Evolutionary conservation across 2,888 invertebrate genomes (phyloP).

Genomic region (Hypomecis atomaria): DNA sequence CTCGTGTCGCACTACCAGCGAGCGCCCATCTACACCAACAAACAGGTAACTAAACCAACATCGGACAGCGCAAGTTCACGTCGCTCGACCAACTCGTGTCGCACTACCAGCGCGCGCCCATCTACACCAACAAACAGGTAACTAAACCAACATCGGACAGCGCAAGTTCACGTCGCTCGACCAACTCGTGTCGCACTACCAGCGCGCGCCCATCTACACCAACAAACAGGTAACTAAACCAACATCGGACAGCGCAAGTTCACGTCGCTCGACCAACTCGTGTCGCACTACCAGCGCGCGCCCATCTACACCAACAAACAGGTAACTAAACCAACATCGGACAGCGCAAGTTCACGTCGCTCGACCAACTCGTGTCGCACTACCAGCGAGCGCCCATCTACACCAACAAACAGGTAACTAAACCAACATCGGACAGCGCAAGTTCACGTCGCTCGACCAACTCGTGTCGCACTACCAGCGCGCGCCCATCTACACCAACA

Average conservation of each 20-base stretch:
- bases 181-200: constrained; percentile 98
- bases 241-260: constrained; percentile 99
- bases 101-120: constrained; percentile 99
- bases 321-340: background rate
- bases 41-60: too few relatives aligned
- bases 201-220: constrained; percentile 99
- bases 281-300: constrained; percentile 99
- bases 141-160: constrained; percentile 91
- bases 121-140: constrained; percentile 96
- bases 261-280: constrained; percentile 96
- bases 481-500: constrained; percentile 99
- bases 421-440: too few relatives aligned
- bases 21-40: too few relatives aligned
- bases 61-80: constrained; percentile 98
- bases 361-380: too few relatives aligned
- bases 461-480: constrained; percentile 99
- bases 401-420: too few relatives aligned
- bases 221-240: constrained; percentile 92
- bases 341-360: too few relatives aligned
- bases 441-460: constrained; percentile 97
- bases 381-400: too few relatives aligned
- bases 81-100: constrained; percentile 97
- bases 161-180: constrained; percentile 98
- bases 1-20: too few relatives aligned
- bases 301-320: constrained; percentile 99